Conservation (phyloP, 2,888 invertebrate species). For the Acheta domesticus region DNA sequence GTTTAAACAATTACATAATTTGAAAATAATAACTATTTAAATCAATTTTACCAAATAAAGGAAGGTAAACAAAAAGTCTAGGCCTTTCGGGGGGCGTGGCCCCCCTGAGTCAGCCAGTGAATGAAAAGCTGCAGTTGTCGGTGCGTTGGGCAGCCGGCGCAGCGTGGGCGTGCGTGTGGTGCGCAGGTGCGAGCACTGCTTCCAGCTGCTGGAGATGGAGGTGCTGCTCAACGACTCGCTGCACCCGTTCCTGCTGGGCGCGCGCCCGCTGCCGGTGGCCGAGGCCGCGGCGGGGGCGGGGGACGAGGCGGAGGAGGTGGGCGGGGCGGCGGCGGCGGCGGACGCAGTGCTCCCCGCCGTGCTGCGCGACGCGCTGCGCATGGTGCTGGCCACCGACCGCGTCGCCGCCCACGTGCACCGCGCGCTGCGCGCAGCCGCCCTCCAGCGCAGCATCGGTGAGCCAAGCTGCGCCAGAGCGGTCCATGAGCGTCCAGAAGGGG, state of each 20-base stretch:
- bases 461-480: background rate
- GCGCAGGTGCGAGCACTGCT: constrained; percentile 43
- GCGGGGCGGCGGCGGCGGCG: background rate
- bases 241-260: constrained; percentile 44
- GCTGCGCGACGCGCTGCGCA: background rate
- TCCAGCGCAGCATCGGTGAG: background rate
- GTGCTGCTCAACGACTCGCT: constrained; percentile 45
- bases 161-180: background rate
- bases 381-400: background rate
- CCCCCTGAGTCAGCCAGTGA: no score
- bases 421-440: background rate
- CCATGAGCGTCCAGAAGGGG: no score
- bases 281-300: background rate
- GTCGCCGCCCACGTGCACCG: background rate
- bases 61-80: no score
- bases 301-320: no score
- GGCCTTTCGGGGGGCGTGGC: no score
- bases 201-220: constrained; percentile 45
- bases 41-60: no score
- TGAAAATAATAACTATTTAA: no score
- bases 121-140: no score
- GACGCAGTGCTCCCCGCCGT: background rate
- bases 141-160: no score
- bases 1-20: no score
- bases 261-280: constrained; percentile 36